Evolutionary conservation across 2,797 vertebrate genomes (phyloP).

Genomic region (Ispidina picta): DNA sequence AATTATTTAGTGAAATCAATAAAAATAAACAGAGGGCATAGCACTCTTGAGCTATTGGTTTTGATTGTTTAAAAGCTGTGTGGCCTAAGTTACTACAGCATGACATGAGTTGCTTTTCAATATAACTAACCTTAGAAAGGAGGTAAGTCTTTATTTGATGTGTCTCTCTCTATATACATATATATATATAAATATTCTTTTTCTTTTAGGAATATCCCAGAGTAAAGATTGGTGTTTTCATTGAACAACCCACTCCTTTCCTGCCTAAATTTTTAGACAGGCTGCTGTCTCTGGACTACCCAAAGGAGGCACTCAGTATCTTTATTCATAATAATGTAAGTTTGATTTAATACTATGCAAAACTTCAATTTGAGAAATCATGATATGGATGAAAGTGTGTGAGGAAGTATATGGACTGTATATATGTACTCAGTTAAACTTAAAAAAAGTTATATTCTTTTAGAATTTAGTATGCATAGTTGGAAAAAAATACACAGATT

Average conservation of each 20-base stretch:
- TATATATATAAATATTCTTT: not conserved
- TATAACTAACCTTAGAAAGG: not conserved
- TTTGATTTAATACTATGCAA: slow-evolving; percentile 3
- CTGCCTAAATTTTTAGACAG: slow-evolving; percentile 91
- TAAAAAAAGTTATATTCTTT: not conserved
- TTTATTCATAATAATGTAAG: slow-evolving; percentile 97
- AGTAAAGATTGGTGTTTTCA: slow-evolving; percentile 91
- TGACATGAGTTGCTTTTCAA: not conserved
- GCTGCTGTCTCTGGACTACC: slow-evolving; percentile 89
- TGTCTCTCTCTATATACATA: slow-evolving; percentile 15
- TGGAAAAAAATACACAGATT: not conserved
- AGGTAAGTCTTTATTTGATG: slow-evolving; percentile 38
- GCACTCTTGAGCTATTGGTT: not conserved
- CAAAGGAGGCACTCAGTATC: slow-evolving; percentile 87
- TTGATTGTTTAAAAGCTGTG: not conserved
- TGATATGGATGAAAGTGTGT: not conserved
- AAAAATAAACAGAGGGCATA: not conserved
- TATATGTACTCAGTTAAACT: not conserved
- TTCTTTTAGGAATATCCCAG: slow-evolving; percentile 87
- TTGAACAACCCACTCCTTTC: slow-evolving; percentile 96
- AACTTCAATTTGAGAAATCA: not conserved
- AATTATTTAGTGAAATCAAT: not conserved
- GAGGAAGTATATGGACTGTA: not conserved
- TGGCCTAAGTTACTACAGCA: not conserved
- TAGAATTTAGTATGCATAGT: not conserved